Conservation (phyloP, 1,140 invertebrate species). For the Apis dorsata region DNA sequence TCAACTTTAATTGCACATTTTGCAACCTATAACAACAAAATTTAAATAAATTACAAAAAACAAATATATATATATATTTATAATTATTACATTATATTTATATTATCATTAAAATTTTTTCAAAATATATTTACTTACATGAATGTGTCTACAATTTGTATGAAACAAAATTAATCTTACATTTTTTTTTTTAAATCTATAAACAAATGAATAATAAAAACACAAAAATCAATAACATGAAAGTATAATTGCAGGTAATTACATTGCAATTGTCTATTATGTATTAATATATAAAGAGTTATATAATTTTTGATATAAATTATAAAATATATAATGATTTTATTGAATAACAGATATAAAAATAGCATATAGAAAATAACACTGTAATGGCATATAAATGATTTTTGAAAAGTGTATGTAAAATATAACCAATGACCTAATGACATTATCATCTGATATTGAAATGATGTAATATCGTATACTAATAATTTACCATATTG, state of each 20-base stretch:
- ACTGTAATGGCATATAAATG: not conserved
- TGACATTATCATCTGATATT: constrained; percentile 61
- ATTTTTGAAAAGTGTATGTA: constrained; percentile 34
- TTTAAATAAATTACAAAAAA: constrained; percentile 19
- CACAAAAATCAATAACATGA: constrained; percentile 26
- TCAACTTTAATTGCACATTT: constrained; percentile 96
- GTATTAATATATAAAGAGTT: constrained; percentile 9
- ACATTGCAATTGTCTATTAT: constrained; percentile 15
- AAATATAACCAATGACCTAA: constrained; percentile 60
- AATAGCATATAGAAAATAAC: not conserved
- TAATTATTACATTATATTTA: not conserved
- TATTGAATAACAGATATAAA: too few relatives aligned
- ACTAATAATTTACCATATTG: constrained; percentile 28
- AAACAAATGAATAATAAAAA: constrained; percentile 49
- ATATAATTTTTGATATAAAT: constrained; percentile 6
- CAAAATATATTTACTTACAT: constrained; percentile 4
- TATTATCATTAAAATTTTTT: not conserved
- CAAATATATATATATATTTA: not conserved
- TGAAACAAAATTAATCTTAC: constrained; percentile 38
- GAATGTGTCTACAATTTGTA: constrained; percentile 27
- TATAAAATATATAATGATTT: constrained; percentile 16
- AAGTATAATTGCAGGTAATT: not conserved
- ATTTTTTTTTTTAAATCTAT: constrained; percentile 13
- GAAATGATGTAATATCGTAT: constrained; percentile 45
- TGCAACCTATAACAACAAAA: constrained; percentile 84